Evolutionary conservation across 2,113 vertebrate genomes (phyloP).

Genomic region (Cyprinus carpio): DNA sequence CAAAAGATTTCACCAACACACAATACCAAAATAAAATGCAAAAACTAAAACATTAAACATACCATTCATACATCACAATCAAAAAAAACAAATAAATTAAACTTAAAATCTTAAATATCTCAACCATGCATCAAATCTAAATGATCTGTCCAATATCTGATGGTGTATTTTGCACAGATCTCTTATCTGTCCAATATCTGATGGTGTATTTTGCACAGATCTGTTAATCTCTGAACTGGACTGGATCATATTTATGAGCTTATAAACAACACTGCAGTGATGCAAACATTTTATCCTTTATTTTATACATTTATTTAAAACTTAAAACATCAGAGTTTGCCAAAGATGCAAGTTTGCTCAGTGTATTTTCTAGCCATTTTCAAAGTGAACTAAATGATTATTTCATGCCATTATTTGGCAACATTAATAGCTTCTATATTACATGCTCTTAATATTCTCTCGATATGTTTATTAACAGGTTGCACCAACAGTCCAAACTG

Average conservation of each 20-base stretch:
- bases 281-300: neutral
- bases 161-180: no score
- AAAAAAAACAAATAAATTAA: no score
- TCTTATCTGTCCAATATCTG: no score
- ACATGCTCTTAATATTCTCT: neutral
- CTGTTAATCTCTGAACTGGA: neutral
- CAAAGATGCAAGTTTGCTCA: neutral
- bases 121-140: no score
- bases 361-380: neutral
- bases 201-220: no score
- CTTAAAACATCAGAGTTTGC: no score
- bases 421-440: neutral
- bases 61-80: no score
- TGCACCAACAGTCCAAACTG: constrained; percentile 72
- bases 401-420: neutral
- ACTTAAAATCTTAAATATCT: no score
- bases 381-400: neutral
- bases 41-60: no score
- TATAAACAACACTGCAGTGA: neutral
- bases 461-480: constrained; percentile 72
- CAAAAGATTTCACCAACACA: neutral
- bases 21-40: no score
- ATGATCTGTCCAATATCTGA: neutral
- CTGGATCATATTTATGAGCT: neutral
- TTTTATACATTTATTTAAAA: no score